phyloP scores from a whole-genome alignment of 1,140 invertebrate species.

The Gryllus bimaculatus region DNA sequence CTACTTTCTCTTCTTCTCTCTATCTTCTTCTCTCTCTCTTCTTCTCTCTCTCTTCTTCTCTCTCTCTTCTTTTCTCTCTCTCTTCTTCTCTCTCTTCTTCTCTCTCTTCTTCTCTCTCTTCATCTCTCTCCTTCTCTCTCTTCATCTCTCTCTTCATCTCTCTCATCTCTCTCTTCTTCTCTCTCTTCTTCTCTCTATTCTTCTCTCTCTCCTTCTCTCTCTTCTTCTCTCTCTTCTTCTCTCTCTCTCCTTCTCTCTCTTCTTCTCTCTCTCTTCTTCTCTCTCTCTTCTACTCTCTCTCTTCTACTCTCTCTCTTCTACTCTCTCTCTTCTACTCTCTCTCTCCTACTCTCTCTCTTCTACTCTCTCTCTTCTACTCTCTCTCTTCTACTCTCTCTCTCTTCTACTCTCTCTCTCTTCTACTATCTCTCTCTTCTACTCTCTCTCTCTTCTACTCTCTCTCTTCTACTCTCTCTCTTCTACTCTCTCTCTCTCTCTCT shows the following conservation, averaged over 20 bases:
- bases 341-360: too few species aligned
- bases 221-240: background rate
- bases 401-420: background rate
- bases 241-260: too few species aligned
- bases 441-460: too few species aligned
- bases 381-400: background rate
- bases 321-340: too few species aligned
- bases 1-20: background rate
- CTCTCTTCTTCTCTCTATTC: background rate
- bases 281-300: background rate
- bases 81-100: background rate
- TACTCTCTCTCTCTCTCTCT: too few species aligned
- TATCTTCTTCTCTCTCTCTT: background rate
- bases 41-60: background rate
- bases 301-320: background rate
- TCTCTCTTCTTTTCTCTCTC: background rate
- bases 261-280: too few species aligned
- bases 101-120: background rate
- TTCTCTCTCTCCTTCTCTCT: background rate
- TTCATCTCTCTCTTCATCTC: too few species aligned
- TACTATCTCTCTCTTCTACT: background rate
- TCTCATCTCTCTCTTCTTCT: too few species aligned
- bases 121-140: too few species aligned
- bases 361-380: too few species aligned
- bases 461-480: too few species aligned